A percentile compares a stretch with the other conserved stretches of the same genome.
These are phyloP conservation scores for Hippolais icterina DNA, from an alignment of 2,113 vertebrate species.

Conservation along the genomic window DNA sequence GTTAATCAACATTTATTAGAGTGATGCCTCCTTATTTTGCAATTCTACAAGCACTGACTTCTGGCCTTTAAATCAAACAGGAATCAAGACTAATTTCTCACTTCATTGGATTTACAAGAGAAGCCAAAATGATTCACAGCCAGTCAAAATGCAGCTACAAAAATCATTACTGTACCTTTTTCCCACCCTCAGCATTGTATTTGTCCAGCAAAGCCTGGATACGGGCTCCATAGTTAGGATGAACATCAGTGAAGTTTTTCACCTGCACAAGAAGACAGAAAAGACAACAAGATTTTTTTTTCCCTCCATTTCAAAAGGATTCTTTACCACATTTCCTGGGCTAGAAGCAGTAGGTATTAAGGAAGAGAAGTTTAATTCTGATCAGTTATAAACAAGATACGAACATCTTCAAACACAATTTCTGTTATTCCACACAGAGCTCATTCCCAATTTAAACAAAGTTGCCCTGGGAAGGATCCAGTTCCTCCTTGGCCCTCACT, in stretches of 20 bases:
- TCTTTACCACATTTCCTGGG: neutral
- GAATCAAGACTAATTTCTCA: neutral
- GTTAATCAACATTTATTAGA: neutral
- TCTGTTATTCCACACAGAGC: neutral
- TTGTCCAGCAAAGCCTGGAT: conserved; percentile 84
- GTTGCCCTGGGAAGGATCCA: neutral
- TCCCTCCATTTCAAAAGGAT: neutral
- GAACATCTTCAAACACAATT: neutral
- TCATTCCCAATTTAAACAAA: neutral
- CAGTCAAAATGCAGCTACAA: neutral
- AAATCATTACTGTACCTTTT: conserved; percentile 71
- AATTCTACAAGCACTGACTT: neutral
- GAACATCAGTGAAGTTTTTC: conserved; percentile 83
- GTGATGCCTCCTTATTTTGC: neutral
- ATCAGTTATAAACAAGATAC: neutral
- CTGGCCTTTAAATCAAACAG: neutral
- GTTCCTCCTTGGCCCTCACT: neutral
- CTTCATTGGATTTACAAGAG: neutral
- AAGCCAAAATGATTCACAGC: neutral
- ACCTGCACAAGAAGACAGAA: conserved; percentile 73
- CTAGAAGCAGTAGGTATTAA: neutral
- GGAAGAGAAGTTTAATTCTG: neutral
- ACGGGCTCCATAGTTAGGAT: conserved; percentile 82
- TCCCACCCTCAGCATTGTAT: conserved; percentile 75
- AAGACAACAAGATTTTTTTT: neutral